Base-by-base conservation (phyloP, 1,140 invertebrate species). In the Piezodorus guildinii region DNA sequence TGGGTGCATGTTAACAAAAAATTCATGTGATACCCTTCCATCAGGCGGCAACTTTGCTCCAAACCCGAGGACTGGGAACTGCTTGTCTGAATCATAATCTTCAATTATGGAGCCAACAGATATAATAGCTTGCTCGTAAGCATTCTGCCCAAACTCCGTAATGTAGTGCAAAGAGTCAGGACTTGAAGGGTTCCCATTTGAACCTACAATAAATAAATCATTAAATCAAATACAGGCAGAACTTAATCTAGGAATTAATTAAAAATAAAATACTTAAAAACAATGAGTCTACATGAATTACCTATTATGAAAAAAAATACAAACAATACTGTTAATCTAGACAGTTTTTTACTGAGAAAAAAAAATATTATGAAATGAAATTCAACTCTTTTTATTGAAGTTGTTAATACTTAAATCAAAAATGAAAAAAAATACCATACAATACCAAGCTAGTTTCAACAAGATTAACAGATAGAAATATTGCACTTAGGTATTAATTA, bases 71-170 rank as follows among this genome's bases (percentile, higher is more conserved):
- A 79, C 74, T 72, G 80, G 80, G 69, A 81, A 81, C 70, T 77
- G 66, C 67, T 81, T 79, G 66, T 81, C 79, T 21, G 70, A 67
- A 68, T 78, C 76, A 68, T 85, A 85, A 69, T 85, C 82, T 71
- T 85, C 77, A 59, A 85, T 83, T 61, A 86, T 85, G 59, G 82
- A 75, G 1, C 80, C 83, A 8, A 85, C 81, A 60, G 81, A 74
- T 43, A 72, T 71, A 14, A 86, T 77, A 14, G 83, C 83, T 60
- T 76, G 74, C 66, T 79, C 77, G 68, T 85, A 85, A 68, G 79
- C 77, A 71, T 84, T 85, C 58, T 72, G 73, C 9, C 60, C 34
- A 17, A 69, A 62, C n/a, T 49, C 30, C 23, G 76, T 75, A 34
- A 80, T 74, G 69, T 77, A 82, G 70, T 86, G 84, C 8, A 85